Conservation (phyloP, 2,888 invertebrate genomes). For the Lapara coniferarum region DNA sequence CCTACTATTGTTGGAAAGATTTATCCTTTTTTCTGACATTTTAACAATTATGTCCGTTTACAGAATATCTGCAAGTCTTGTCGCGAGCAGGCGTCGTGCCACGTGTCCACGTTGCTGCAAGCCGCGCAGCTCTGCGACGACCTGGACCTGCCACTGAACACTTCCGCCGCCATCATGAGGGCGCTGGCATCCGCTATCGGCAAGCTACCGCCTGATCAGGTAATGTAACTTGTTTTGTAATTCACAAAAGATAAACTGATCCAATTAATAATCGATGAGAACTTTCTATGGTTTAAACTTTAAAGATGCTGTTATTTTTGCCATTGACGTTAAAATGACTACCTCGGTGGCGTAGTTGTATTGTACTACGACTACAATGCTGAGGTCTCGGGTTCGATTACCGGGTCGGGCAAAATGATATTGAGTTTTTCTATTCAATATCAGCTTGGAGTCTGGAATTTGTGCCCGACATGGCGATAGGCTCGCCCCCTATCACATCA, state of each 20-base stretch:
- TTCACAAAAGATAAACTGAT: conserved; percentile 9
- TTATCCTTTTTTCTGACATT: neutral
- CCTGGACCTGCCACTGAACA: conserved; percentile 88
- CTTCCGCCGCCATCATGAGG: conserved; percentile 89
- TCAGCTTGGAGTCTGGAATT: too few species aligned
- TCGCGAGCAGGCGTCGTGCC: conserved; percentile 89
- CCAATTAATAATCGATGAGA: too few species aligned
- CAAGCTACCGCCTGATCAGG: conserved; percentile 77
- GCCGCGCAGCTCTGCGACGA: conserved; percentile 86
- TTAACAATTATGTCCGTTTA: neutral
- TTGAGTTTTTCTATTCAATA: too few species aligned
- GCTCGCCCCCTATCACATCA: too few species aligned
- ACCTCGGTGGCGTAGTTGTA: too few species aligned
- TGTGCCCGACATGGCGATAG: too few species aligned
- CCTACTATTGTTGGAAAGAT: too few species aligned
- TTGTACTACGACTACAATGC: too few species aligned
- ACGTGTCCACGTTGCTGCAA: conserved; percentile 88
- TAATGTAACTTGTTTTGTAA: conserved; percentile 33
- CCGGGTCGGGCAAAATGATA: too few species aligned
- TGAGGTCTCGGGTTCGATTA: too few species aligned
- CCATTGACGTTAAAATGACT: conserved; percentile 46
- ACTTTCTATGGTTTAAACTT: too few species aligned
- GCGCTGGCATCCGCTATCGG: conserved; percentile 84
- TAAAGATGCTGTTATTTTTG: too few species aligned
- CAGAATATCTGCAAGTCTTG: conserved; percentile 92